Evolutionary conservation across 1,140 invertebrate genomes (phyloP).

Genomic region (Tribolium madens): DNA sequence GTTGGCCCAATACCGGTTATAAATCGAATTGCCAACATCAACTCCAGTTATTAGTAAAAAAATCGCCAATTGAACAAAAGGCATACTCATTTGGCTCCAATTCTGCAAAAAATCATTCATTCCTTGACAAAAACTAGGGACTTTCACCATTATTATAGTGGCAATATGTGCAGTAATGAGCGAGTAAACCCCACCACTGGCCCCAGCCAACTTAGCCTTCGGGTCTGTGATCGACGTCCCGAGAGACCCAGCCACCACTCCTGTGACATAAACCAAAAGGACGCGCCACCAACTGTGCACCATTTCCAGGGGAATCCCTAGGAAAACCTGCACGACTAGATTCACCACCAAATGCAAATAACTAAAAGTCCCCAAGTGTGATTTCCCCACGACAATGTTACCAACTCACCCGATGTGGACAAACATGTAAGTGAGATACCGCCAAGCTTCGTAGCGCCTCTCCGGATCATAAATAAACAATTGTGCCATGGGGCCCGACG

Average conservation of each 20-base stretch:
- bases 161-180: constrained; percentile 95
- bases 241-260: constrained; percentile 87
- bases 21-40: constrained; percentile 82
- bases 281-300: constrained; percentile 96
- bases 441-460: constrained; percentile 89
- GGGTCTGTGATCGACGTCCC: constrained; percentile 93
- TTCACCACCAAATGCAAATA: constrained; percentile 91
- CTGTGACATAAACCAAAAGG: constrained; percentile 81
- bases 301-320: constrained; percentile 95
- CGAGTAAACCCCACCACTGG: constrained; percentile 96
- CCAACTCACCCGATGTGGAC: constrained; percentile 89
- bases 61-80: constrained; percentile 81
- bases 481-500: constrained; percentile 80
- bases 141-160: constrained; percentile 88
- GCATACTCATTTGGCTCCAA: constrained; percentile 93
- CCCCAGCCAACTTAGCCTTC: constrained; percentile 88
- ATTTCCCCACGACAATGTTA: constrained; percentile 43
- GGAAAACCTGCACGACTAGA: constrained; percentile 89
- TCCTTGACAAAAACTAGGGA: neutral
- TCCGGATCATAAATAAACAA: constrained; percentile 92
- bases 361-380: constrained; percentile 66
- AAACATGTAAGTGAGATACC: constrained; percentile 96
- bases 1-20: constrained; percentile 78
- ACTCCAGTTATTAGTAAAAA: constrained; percentile 80
- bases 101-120: constrained; percentile 77